A percentile compares a stretch with the other conserved stretches of the same genome.
phyloP scores from a whole-genome alignment of 2,797 vertebrate species.

The Pipistrellus pipistrellus region DNA sequence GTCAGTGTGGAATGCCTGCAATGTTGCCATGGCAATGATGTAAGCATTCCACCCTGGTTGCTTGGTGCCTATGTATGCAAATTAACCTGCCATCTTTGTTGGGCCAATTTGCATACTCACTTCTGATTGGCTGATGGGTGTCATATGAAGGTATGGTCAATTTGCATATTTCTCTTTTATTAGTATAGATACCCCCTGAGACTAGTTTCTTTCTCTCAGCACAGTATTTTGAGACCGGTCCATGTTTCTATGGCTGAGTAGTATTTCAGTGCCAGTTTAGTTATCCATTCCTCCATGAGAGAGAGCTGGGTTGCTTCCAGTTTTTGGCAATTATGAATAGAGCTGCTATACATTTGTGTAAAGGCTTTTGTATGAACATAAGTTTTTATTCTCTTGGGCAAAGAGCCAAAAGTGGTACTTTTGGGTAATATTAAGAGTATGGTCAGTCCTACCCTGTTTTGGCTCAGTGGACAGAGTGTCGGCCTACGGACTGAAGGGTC shows the following conservation, averaged over 20 bases:
- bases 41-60: too few relatives aligned
- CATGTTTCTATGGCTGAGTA: not conserved
- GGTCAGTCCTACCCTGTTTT: not conserved
- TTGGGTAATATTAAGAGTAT: not conserved
- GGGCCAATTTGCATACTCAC: too few relatives aligned
- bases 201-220: not conserved
- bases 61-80: too few relatives aligned
- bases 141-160: too few relatives aligned
- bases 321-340: not conserved
- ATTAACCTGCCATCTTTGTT: too few relatives aligned
- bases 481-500: too few relatives aligned
- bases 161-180: too few relatives aligned
- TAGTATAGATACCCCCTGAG: not conserved
- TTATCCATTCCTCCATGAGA: not conserved
- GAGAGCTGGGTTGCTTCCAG: not conserved
- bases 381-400: not conserved
- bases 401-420: not conserved
- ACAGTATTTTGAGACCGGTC: not conserved
- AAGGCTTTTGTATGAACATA: not conserved
- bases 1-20: too few relatives aligned
- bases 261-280: not conserved
- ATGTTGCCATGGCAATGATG: too few relatives aligned
- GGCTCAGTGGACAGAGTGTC: too few relatives aligned
- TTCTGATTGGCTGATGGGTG: too few relatives aligned
- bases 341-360: not conserved